Conservation (phyloP, 2,113 vertebrate genomes). For the Rhinogobius similis region DNA sequence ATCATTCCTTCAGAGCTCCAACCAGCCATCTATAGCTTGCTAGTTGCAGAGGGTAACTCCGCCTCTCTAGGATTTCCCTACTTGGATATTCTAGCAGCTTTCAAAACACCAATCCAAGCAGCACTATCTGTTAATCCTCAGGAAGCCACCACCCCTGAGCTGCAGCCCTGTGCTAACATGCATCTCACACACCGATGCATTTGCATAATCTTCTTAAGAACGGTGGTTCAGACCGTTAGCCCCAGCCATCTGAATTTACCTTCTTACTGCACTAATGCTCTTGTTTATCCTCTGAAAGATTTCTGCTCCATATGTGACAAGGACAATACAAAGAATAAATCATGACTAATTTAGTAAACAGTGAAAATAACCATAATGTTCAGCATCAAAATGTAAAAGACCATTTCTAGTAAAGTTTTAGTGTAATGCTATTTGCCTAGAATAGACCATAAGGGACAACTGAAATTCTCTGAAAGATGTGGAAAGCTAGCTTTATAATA, state of each 20-base stretch:
- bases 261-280: constrained; percentile 56
- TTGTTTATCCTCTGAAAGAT: constrained; percentile 59
- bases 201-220: constrained; percentile 87
- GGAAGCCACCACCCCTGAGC: constrained; percentile 57
- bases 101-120: constrained; percentile 59
- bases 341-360: not conserved
- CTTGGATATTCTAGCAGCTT: constrained; percentile 61
- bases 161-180: constrained; percentile 55
- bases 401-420: not conserved
- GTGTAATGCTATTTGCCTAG: not conserved
- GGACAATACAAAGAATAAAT: constrained; percentile 16
- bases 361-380: not conserved
- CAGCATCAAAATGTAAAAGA: not conserved
- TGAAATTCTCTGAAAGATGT: no score
- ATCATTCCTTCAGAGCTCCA: constrained; percentile 15
- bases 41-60: constrained; percentile 12
- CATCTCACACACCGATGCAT: constrained; percentile 67
- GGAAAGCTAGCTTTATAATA: not conserved
- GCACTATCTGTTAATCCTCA: constrained; percentile 63
- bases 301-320: constrained; percentile 29
- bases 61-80: constrained; percentile 50
- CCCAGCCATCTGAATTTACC: constrained; percentile 52
- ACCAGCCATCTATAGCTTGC: constrained; percentile 20
- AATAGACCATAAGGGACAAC: not conserved
- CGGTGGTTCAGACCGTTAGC: constrained; percentile 72